phyloP scores from a whole-genome alignment of 2,113 vertebrate species.

The Pampusana beccarii region DNA sequence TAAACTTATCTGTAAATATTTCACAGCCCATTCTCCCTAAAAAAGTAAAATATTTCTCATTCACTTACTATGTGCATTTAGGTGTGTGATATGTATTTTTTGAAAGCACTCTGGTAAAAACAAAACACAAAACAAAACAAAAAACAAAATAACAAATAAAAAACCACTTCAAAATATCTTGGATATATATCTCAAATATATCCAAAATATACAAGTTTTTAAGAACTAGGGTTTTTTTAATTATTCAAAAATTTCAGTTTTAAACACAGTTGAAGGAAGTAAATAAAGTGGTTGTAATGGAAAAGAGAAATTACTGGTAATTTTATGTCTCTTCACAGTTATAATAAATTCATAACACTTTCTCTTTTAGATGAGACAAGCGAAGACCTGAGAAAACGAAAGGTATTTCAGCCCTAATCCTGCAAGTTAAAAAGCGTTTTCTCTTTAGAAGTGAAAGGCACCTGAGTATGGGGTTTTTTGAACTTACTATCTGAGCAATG shows the following conservation, averaged over 20 bases:
- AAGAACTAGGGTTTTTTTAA: not conserved
- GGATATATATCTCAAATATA: not conserved
- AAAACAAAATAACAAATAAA: no score
- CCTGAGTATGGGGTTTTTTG: not conserved
- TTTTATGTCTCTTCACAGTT: not conserved
- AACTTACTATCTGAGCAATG: not conserved
- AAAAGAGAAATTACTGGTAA: not conserved
- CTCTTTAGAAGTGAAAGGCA: not conserved
- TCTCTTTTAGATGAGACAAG: not conserved
- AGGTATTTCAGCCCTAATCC: not conserved
- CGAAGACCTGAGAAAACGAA: not conserved
- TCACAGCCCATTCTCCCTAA: not conserved
- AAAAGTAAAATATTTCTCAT: not conserved
- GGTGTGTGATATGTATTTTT: not conserved
- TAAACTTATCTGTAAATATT: not conserved
- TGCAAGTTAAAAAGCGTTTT: not conserved
- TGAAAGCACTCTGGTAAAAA: not conserved
- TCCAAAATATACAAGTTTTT: rapidly evolving
- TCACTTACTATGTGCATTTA: not conserved
- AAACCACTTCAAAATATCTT: not conserved
- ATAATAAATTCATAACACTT: not conserved
- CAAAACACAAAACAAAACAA: not conserved
- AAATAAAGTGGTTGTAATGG: not conserved
- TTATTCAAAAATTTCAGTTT: not conserved
- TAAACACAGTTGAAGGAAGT: not conserved